Conservation (phyloP, 2,113 vertebrate genomes). For the Cromileptes altivelis region DNA sequence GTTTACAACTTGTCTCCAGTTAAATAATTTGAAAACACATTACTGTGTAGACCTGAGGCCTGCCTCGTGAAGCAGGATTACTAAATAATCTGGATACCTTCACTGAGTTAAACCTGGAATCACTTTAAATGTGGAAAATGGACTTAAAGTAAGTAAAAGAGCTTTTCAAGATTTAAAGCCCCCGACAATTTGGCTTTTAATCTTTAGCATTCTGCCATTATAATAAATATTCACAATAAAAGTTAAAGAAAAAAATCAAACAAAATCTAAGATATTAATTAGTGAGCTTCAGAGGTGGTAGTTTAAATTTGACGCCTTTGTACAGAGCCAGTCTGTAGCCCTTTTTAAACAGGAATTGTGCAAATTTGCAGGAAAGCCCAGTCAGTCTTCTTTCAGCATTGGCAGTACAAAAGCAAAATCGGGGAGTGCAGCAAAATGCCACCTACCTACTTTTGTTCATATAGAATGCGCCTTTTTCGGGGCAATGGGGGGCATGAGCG, state of each 20-base stretch:
- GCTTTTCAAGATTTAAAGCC: background rate
- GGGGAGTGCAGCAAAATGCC: too few species aligned
- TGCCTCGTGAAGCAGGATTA: background rate
- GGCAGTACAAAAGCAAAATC: too few species aligned
- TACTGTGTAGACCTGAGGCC: too few species aligned
- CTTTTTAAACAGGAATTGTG: too few species aligned
- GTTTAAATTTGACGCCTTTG: too few species aligned
- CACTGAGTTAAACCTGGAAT: constrained; percentile 8
- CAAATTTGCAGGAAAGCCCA: too few species aligned
- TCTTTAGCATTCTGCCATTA: background rate
- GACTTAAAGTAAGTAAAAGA: background rate
- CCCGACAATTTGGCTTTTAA: background rate
- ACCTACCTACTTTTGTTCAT: too few species aligned
- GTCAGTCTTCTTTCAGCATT: too few species aligned
- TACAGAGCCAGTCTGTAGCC: too few species aligned
- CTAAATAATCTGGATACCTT: constrained; percentile 10
- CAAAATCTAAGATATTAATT: background rate
- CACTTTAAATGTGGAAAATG: constrained; percentile 14
- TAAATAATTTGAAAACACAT: background rate
- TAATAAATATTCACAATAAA: background rate
- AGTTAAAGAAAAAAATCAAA: background rate
- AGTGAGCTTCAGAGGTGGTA: too few species aligned
- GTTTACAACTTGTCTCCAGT: background rate
- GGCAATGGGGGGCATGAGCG: too few species aligned
- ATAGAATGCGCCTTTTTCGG: too few species aligned